Percentiles rank a stretch among this genome's conserved stretches.
Conservation (phyloP, 2,113 vertebrate species). For the Xiphophorus maculatus region DNA sequence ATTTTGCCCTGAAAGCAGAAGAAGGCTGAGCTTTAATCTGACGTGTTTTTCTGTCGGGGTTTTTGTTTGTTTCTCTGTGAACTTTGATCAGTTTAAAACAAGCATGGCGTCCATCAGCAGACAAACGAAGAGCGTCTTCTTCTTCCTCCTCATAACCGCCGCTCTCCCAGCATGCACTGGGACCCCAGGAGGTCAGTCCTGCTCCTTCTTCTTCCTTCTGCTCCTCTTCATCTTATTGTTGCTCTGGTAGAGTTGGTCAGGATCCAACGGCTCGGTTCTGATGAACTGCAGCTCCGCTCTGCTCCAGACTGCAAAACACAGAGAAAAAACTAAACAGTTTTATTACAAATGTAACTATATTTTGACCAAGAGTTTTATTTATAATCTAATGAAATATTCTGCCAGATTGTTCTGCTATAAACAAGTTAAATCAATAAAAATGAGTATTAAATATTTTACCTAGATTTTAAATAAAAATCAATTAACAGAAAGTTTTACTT, state of each 20-base stretch:
- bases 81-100: constrained; percentile 61
- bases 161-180: constrained; percentile 69
- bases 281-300: no score
- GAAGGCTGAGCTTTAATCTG: background rate
- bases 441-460: no score
- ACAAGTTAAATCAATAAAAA: no score
- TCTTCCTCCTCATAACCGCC: constrained; percentile 45
- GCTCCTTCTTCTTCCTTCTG: background rate
- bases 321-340: background rate
- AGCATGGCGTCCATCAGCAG: constrained; percentile 69
- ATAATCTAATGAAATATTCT: no score
- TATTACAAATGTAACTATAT: background rate
- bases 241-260: background rate
- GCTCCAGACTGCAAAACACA: background rate
- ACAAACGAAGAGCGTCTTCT: constrained; percentile 39
- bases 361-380: background rate
- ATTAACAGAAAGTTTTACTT: no score
- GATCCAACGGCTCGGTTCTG: background rate
- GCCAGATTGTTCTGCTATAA: no score
- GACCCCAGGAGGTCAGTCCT: constrained; percentile 68
- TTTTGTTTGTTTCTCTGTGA: constrained; percentile 28
- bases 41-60: background rate
- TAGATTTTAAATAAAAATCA: no score
- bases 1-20: background rate
- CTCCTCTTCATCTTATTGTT: background rate